phyloP scores from a whole-genome alignment of 2,888 invertebrate species.

The Eupithecia tripunctaria region DNA sequence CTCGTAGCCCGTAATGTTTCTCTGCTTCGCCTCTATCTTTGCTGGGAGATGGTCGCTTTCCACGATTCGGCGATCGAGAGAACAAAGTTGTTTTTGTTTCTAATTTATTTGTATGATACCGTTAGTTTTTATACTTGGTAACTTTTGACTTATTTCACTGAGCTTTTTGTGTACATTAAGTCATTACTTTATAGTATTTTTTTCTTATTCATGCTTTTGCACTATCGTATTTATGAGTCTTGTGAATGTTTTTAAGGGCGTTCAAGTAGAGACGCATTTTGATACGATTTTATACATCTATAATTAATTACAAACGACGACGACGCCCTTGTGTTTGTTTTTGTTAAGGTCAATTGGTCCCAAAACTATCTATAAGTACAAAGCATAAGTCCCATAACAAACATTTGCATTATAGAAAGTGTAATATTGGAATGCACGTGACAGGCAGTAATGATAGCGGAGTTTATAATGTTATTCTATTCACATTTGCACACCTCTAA shows the following conservation, averaged over 20 bases:
- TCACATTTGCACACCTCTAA: slow-evolving; percentile 44
- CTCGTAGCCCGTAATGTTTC: slow-evolving; percentile 48
- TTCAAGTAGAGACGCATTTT: slow-evolving; percentile 5
- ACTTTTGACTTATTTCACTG: slow-evolving; percentile 51
- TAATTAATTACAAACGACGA: background rate
- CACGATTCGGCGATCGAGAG: slow-evolving; percentile 51
- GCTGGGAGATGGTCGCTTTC: slow-evolving; percentile 30
- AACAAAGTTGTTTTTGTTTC: slow-evolving; percentile 84
- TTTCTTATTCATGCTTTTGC: slow-evolving; percentile 47
- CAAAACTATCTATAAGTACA: slow-evolving; percentile 65
- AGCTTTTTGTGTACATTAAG: slow-evolving; percentile 58
- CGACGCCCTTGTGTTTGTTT: slow-evolving; percentile 42
- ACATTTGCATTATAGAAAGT: slow-evolving; percentile 21
- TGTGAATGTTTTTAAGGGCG: slow-evolving; percentile 30
- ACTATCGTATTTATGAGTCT: slow-evolving; percentile 52
- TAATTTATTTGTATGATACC: slow-evolving; percentile 83
- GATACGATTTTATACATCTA: background rate
- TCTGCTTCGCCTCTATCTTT: slow-evolving; percentile 42
- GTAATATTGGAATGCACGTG: background rate
- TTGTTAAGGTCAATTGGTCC: slow-evolving; percentile 66
- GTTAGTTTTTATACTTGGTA: slow-evolving; percentile 68
- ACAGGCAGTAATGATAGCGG: background rate
- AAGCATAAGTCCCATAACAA: slow-evolving; percentile 50
- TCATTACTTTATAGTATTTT: slow-evolving; percentile 56
- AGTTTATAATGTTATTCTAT: slow-evolving; percentile 24